Percentiles rank a stretch among this genome's conserved stretches.
Evolutionary conservation across 2,113 vertebrate species (phyloP).

Genomic region (Gopherus evgoodei): DNA sequence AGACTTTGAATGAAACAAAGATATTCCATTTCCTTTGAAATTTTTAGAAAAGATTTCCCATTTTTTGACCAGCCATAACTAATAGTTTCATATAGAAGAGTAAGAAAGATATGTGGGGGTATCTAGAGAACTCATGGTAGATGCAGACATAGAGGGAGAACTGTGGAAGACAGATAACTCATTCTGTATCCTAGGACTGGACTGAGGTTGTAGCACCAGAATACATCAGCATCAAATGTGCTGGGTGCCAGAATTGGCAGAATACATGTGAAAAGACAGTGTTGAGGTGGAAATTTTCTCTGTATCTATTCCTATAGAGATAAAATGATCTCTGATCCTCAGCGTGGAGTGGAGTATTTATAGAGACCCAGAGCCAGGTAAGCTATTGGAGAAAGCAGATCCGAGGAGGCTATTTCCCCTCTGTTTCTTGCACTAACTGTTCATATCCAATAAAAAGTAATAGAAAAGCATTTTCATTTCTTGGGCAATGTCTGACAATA

Average conservation of each 20-base stretch:
- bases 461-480: background rate
- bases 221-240: background rate
- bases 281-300: no score
- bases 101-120: background rate
- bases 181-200: no score
- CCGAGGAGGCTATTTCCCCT: background rate
- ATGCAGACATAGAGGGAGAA: background rate
- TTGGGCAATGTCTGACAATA: background rate
- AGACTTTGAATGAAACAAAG: no score
- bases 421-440: background rate
- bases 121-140: background rate
- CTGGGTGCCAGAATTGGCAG: background rate
- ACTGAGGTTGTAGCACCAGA: no score
- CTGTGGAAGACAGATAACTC: background rate
- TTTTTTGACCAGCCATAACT: background rate
- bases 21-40: background rate
- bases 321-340: background rate
- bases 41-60: background rate
- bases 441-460: background rate
- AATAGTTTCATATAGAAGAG: background rate
- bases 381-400: background rate
- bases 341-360: background rate
- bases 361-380: background rate
- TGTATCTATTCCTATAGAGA: background rate
- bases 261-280: no score